Conservation (phyloP, 2,113 vertebrate species). For the Erythrocebus patas region DNA sequence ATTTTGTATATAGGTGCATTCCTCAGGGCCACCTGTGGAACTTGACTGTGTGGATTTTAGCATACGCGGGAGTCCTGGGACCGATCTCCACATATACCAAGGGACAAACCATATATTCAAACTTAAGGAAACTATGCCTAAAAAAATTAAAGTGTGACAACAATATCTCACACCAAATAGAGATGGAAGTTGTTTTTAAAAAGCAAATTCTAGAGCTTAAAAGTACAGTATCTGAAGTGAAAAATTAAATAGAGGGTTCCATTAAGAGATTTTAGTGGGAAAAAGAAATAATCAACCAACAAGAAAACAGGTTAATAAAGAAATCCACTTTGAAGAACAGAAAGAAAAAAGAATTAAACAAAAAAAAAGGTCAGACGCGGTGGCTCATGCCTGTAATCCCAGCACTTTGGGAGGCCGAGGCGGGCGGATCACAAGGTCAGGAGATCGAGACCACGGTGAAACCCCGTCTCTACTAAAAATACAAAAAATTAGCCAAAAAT, state of each 20-base stretch:
- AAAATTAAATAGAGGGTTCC: neutral
- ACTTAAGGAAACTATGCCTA: neutral
- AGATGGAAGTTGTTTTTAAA: neutral
- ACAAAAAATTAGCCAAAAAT: too few relatives aligned
- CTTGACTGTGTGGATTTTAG: neutral
- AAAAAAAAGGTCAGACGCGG: neutral
- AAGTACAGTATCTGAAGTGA: neutral
- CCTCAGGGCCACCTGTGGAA: neutral
- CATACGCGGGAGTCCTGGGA: neutral
- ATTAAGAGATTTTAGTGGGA: neutral
- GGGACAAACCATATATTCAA: neutral
- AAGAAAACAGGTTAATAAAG: neutral
- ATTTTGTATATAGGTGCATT: neutral
- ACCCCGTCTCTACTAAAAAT: too few relatives aligned
- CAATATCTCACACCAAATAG: neutral
- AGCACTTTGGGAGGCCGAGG: too few relatives aligned
- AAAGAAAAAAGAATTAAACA: neutral
- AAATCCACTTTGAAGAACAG: conserved; percentile 14
- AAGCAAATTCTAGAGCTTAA: neutral
- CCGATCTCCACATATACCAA: neutral
- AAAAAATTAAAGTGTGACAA: neutral
- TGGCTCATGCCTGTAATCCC: too few relatives aligned
- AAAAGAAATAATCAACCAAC: neutral
- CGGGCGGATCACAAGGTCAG: too few relatives aligned
- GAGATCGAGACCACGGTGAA: too few relatives aligned